These are phyloP conservation scores for Craseonycteris thonglongyai DNA, from an alignment of 2,113 vertebrate genomes.

Conservation along the genomic window DNA sequence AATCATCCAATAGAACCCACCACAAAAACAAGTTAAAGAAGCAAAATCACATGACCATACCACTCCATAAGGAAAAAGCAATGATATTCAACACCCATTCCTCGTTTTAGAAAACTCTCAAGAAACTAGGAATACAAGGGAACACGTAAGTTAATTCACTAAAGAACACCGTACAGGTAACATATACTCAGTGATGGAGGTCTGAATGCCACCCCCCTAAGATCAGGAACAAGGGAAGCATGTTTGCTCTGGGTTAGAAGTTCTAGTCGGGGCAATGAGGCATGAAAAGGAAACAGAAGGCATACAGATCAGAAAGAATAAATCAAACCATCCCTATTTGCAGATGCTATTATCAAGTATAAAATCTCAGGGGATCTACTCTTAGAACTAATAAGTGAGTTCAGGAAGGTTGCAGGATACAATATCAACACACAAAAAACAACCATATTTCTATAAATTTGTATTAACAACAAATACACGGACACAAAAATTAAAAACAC, in stretches of 20 bases:
- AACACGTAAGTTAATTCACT: background rate
- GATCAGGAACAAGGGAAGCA: background rate
- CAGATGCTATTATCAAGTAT: background rate
- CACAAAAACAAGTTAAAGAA: background rate
- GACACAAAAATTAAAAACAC: background rate
- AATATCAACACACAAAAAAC: background rate
- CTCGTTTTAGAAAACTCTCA: background rate
- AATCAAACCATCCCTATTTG: background rate
- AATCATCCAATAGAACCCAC: background rate
- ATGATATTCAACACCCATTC: background rate
- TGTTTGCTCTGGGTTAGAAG: background rate
- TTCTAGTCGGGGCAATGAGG: background rate
- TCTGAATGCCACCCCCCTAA: background rate
- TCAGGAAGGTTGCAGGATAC: background rate
- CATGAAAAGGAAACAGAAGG: background rate
- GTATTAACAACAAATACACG: background rate
- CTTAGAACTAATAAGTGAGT: background rate
- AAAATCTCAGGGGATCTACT: background rate
- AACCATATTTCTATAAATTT: background rate
- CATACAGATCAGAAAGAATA: background rate
- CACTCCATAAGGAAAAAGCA: background rate
- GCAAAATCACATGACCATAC: background rate
- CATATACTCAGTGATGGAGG: background rate
- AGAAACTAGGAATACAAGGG: background rate
- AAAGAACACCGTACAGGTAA: background rate